Percentiles rank a stretch among this genome's conserved stretches.
Conservation (phyloP, 1,140 invertebrate species). For the Heliconius himera region DNA sequence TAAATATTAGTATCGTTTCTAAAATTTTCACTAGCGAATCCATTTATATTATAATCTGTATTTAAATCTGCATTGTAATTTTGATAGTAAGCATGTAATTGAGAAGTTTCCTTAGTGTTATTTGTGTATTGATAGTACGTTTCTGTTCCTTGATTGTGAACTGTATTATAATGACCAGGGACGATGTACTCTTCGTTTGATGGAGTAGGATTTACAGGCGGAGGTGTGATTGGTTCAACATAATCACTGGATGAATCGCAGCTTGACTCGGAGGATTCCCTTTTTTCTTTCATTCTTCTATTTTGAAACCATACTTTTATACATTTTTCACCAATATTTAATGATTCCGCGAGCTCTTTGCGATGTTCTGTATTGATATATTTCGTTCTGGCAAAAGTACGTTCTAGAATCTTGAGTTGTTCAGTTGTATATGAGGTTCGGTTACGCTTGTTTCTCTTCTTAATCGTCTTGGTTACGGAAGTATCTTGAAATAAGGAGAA, state of each 20-base stretch:
- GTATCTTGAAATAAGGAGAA: conserved; percentile 37
- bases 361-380: conserved; percentile 53
- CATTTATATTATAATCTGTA: not conserved
- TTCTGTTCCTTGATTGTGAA: not conserved
- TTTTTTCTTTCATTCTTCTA: conserved; percentile 68
- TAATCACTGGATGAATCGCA: conserved; percentile 49
- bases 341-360: conserved; percentile 47
- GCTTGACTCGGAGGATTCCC: conserved; percentile 51
- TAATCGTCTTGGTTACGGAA: conserved; percentile 51
- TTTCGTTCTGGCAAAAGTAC: conserved; percentile 43
- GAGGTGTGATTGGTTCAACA: conserved; percentile 39
- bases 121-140: not conserved
- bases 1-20: conserved; percentile 43
- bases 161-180: not conserved
- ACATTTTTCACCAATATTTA: conserved; percentile 56
- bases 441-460: conserved; percentile 56
- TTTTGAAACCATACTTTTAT: conserved; percentile 74
- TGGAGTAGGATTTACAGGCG: conserved; percentile 7
- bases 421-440: conserved; percentile 66
- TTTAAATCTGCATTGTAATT: conserved; percentile 19
- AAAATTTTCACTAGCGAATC: conserved; percentile 30
- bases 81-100: conserved; percentile 19
- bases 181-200: not conserved
- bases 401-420: conserved; percentile 59
- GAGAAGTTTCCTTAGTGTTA: not conserved